Evolutionary conservation across 2,888 invertebrate genomes (phyloP).

Genomic region (Listrodromus nycthemerus): DNA sequence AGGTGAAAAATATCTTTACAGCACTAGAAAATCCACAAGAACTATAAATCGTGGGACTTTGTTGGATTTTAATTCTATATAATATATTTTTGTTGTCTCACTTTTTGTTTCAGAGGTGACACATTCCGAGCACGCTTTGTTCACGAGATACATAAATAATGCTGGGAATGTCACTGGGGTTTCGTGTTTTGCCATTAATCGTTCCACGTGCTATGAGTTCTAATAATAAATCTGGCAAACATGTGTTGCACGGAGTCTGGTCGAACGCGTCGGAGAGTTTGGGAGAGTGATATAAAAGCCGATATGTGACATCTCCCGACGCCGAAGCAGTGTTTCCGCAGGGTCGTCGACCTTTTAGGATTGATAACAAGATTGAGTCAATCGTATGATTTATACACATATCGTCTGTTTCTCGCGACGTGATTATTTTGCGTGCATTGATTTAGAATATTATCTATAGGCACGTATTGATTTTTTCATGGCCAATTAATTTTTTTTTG

Average conservation of each 20-base stretch:
- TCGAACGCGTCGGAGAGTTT: conserved; percentile 22
- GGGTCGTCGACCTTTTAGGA: conserved; percentile 17
- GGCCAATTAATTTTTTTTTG: no score
- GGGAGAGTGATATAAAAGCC: conserved; percentile 33
- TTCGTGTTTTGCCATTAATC: conserved; percentile 50
- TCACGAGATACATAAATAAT: conserved; percentile 22
- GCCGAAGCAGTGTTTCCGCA: conserved; percentile 1
- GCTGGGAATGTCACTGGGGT: conserved; percentile 36
- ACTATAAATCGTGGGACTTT: no score
- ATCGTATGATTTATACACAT: background rate
- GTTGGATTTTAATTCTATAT: background rate
- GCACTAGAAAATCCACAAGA: background rate
- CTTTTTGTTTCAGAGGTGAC: background rate
- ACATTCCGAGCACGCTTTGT: background rate
- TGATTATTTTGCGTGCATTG: background rate
- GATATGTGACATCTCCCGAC: conserved; percentile 3
- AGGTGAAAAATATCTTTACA: no score
- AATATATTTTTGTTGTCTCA: background rate
- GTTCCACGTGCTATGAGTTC: conserved; percentile 45
- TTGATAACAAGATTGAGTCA: conserved; percentile 14
- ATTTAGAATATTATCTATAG: background rate
- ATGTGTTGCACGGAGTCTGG: conserved; percentile 18
- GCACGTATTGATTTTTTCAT: no score
- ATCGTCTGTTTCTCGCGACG: background rate
- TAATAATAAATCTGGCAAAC: conserved; percentile 62